phyloP scores from a whole-genome alignment of 2,888 invertebrate species.

The Stramonita haemastoma region DNA sequence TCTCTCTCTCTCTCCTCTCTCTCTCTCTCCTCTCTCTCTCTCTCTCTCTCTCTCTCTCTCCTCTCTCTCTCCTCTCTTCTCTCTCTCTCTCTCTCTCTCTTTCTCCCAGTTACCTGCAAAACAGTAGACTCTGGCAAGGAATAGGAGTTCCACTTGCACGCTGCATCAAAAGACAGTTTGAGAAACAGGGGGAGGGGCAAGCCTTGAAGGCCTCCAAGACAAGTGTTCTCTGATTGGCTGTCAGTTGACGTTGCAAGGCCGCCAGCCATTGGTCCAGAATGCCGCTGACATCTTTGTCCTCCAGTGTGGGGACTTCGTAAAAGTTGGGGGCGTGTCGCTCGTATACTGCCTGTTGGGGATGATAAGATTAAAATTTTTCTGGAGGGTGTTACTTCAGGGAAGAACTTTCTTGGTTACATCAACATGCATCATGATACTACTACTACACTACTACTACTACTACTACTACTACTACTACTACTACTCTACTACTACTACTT shows the following conservation, averaged over 20 bases:
- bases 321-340: conserved; percentile 47
- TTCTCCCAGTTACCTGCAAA: conserved; percentile 48
- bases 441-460: too few species aligned
- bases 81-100: too few species aligned
- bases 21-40: too few species aligned
- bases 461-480: too few species aligned
- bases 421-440: too few species aligned
- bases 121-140: conserved; percentile 51
- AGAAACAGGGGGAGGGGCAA: conserved; percentile 67
- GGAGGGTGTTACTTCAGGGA: too few species aligned
- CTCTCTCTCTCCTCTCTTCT: too few species aligned
- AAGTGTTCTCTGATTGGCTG: conserved; percentile 56
- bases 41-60: too few species aligned
- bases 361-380: too few species aligned
- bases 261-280: conserved; percentile 69
- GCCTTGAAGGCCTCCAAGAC: conserved; percentile 58
- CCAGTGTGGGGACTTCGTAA: conserved; percentile 58
- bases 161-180: conserved; percentile 71
- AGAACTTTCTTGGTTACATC: too few species aligned
- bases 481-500: too few species aligned
- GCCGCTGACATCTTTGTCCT: conserved; percentile 57
- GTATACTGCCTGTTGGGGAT: conserved; percentile 44
- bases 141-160: conserved; percentile 70
- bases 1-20: too few species aligned
- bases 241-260: conserved; percentile 57